These are phyloP conservation scores for Nycticebus coucang DNA, from an alignment of 2,113 vertebrate species.

Conservation along the genomic window DNA sequence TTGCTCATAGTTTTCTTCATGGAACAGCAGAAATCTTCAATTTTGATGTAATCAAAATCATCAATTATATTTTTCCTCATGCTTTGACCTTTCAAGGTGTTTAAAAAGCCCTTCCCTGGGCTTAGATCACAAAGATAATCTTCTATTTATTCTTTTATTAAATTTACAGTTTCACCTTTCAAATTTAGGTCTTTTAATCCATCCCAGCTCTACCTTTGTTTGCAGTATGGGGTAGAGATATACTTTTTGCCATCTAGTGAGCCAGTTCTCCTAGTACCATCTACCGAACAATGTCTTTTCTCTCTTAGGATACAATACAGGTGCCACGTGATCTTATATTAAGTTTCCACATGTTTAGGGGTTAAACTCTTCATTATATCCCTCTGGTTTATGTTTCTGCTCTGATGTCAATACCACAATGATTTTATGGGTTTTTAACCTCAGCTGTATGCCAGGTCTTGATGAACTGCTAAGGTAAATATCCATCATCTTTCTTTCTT, in stretches of 20 bases:
- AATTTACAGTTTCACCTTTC: constrained; percentile 39
- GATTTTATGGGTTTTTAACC: background rate
- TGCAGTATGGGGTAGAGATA: background rate
- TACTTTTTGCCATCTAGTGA: background rate
- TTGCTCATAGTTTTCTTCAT: background rate
- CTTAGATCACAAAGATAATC: constrained; percentile 61
- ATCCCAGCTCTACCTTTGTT: background rate
- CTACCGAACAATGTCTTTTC: background rate
- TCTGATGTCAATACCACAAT: background rate
- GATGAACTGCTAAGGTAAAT: background rate
- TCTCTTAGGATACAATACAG: background rate
- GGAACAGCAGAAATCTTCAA: constrained; percentile 36
- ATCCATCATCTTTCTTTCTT: background rate
- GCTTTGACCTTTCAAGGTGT: constrained; percentile 40
- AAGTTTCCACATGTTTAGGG: background rate
- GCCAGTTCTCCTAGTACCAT: background rate
- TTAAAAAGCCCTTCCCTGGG: constrained; percentile 18
- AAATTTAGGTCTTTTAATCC: background rate
- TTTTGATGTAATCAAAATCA: constrained; percentile 26
- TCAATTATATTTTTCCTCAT: background rate
- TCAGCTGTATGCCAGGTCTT: background rate
- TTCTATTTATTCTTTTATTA: constrained; percentile 42
- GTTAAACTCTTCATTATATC: background rate
- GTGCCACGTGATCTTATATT: background rate
- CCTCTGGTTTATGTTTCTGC: background rate